phyloP scores from a whole-genome alignment of 2,888 invertebrate genomes.

The Nasonia oneida region DNA sequence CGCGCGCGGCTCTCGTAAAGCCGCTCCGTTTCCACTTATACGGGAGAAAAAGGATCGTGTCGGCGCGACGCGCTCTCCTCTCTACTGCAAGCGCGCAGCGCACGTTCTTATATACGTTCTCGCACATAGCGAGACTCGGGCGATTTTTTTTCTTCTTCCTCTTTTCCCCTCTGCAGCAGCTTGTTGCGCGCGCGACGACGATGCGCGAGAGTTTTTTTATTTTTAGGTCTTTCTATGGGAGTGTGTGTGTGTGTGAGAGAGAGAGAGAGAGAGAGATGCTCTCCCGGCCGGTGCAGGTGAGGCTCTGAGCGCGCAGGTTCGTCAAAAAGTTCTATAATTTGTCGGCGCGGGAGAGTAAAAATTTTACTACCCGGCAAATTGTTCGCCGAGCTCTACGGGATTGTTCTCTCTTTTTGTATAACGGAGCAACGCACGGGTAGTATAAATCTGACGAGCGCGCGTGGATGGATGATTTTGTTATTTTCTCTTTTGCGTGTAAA shows the following conservation, averaged over 20 bases:
- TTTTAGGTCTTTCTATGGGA: neutral
- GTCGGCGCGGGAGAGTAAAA: neutral
- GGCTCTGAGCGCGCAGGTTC: neutral
- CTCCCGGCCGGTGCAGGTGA: neutral
- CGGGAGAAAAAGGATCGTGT: neutral
- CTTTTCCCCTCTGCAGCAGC: neutral
- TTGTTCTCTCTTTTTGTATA: neutral
- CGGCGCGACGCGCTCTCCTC: neutral
- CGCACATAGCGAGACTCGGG: neutral
- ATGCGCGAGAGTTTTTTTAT: neutral
- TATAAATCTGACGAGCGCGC: too few relatives aligned
- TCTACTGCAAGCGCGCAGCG: neutral
- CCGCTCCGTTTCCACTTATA: slow-evolving; percentile 35
- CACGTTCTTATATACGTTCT: neutral
- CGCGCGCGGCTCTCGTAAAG: slow-evolving; percentile 30
- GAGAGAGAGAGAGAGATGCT: neutral
- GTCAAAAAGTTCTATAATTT: slow-evolving; percentile 27
- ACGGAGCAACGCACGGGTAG: too few relatives aligned
- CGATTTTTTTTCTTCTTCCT: neutral
- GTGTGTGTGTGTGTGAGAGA: too few relatives aligned
- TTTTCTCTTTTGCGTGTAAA: too few relatives aligned
- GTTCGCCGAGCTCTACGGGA: neutral
- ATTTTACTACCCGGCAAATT: slow-evolving; percentile 13
- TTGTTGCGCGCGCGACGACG: neutral
- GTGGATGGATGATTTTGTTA: too few relatives aligned